These are phyloP conservation scores for Zaprionus tsacasi DNA, from an alignment of 1,140 invertebrate genomes.

Conservation along the genomic window DNA sequence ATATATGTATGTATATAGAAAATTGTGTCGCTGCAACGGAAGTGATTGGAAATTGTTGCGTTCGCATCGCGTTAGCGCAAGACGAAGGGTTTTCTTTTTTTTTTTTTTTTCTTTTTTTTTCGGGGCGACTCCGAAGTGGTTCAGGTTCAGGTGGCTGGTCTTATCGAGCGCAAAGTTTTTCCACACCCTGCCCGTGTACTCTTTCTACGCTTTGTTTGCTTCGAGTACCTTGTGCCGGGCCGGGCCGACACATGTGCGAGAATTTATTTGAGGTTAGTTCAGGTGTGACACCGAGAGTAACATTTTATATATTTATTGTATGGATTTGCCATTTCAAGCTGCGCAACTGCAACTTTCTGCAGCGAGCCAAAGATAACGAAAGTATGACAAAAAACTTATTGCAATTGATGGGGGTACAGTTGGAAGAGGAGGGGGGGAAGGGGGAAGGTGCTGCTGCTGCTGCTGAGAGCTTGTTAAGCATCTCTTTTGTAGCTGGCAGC, in stretches of 20 bases:
- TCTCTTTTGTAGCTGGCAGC: slow-evolving; percentile 69
- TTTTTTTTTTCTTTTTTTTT: slow-evolving; percentile 17
- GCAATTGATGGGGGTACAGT: slow-evolving; percentile 42
- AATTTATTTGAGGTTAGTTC: slow-evolving; percentile 83
- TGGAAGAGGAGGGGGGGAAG: neutral
- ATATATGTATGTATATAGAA: slow-evolving; percentile 51
- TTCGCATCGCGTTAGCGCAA: slow-evolving; percentile 38
- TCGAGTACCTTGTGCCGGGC: slow-evolving; percentile 24
- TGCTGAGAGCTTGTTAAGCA: slow-evolving; percentile 75
- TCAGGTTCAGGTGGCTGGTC: slow-evolving; percentile 30
- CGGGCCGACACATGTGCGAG: slow-evolving; percentile 67
- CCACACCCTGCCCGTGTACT: slow-evolving; percentile 28
- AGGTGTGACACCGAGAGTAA: slow-evolving; percentile 79
- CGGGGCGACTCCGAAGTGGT: slow-evolving; percentile 13
- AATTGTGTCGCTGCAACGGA: slow-evolving; percentile 80
- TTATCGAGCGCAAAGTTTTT: slow-evolving; percentile 63
- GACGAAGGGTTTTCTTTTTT: slow-evolving; percentile 21
- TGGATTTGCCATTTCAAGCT: slow-evolving; percentile 81
- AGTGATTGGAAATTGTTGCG: slow-evolving; percentile 82
- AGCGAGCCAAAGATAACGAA: slow-evolving; percentile 51
- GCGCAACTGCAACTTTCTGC: slow-evolving; percentile 54
- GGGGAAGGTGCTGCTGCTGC: slow-evolving; percentile 8
- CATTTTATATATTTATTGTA: slow-evolving; percentile 83
- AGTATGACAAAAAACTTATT: slow-evolving; percentile 68
- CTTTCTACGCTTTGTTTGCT: slow-evolving; percentile 43